Evolutionary conservation across 2,888 invertebrate species (phyloP).

Genomic region (Lasius platythorax): DNA sequence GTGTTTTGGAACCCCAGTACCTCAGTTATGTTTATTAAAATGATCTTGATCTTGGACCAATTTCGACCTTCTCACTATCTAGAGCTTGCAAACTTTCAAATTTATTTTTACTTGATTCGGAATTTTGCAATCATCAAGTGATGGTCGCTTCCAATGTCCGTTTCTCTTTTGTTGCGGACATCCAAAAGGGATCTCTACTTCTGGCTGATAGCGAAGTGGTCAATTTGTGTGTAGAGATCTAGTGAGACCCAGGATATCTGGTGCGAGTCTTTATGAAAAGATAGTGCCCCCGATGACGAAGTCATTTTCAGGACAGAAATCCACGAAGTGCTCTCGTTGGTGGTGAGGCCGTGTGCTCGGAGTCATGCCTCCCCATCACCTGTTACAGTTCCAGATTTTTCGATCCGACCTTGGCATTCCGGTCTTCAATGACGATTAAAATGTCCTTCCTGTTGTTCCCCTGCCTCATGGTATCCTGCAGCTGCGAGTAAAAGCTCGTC

Average conservation of each 20-base stretch:
- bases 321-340: not conserved
- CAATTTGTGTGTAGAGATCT: not conserved
- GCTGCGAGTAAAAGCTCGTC: not conserved
- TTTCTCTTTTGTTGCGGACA: not conserved
- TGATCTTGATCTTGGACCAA: not conserved
- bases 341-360: too few relatives aligned
- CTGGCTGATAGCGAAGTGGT: not conserved
- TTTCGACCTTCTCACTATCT: too few relatives aligned
- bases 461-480: not conserved
- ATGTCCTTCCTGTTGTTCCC: not conserved
- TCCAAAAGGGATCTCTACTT: not conserved
- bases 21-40: not conserved
- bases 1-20: not conserved
- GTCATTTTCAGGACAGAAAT: not conserved
- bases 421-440: not conserved
- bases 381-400: not conserved
- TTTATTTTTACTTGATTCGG: too few relatives aligned
- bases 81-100: too few relatives aligned
- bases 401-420: not conserved
- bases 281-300: not conserved
- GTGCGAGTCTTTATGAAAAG: not conserved
- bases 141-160: not conserved
- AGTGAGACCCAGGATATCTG: not conserved
- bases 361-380: not conserved
- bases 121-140: not conserved